Conservation (phyloP, 2,888 invertebrate genomes). For the Plusia festucae region DNA sequence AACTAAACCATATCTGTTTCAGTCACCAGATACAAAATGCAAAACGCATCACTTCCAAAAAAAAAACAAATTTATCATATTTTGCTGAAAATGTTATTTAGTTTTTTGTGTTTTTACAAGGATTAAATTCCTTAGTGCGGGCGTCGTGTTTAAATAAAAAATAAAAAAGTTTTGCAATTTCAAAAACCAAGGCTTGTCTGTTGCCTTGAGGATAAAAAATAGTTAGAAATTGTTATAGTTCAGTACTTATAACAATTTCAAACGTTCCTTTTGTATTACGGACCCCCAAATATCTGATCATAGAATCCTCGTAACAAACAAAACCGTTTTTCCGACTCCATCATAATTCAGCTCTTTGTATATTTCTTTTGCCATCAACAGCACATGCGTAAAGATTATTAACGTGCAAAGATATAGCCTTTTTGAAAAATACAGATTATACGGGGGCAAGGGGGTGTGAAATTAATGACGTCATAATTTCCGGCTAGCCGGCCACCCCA, state of each 20-base stretch:
- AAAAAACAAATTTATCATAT: no score
- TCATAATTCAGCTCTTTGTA: not conserved
- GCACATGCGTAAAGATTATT: not conserved
- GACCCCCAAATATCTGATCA: not conserved
- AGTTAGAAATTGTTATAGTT: no score
- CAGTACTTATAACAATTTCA: not conserved
- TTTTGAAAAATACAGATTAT: conserved; percentile 40
- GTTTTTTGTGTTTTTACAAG: no score
- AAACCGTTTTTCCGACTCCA: not conserved
- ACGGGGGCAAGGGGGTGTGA: conserved; percentile 65
- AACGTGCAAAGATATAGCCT: not conserved
- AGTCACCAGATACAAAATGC: no score
- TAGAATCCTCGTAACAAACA: not conserved
- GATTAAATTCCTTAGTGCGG: no score
- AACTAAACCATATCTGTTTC: no score
- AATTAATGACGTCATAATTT: conserved; percentile 86
- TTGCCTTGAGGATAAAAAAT: no score
- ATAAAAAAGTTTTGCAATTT: not conserved
- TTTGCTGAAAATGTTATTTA: no score
- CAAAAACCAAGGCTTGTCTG: not conserved
- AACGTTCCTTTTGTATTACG: not conserved
- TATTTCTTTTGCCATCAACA: not conserved
- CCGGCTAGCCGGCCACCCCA: conserved; percentile 77
- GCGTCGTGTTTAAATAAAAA: no score
- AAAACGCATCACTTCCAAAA: no score